Base-by-base conservation (phyloP, 2,113 vertebrate genomes). In the Mustela nigripes region DNA sequence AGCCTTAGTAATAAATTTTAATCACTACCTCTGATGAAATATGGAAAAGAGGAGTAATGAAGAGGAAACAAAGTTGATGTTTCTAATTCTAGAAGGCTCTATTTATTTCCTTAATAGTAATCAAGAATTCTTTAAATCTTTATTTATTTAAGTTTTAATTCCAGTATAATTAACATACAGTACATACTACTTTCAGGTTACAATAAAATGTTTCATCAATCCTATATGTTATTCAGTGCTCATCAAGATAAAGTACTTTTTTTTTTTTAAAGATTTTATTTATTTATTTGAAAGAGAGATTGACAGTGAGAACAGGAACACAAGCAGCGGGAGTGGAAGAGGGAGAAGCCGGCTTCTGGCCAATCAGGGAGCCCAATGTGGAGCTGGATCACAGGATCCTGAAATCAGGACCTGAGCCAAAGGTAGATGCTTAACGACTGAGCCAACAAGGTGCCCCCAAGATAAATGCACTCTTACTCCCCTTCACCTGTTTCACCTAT, bases 11-110 rank as follows among this genome's bases (percentile, higher is more conserved):
- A 79, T 67, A 58, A 7, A 71, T 92, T 78, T 78, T n/a, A 36
- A 48, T 79, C 53, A 86, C 19, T 2, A 95, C 9, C 18, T 95
- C 19, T 83, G 90, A 73, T 79, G 91, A 89, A 97, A 48, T 83
- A 91, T 79, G 50, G 36, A 91, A 95, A 94, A 92, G 6, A 33
- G 2, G 15, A 31, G 12, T 63, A 60, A 90, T 58, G 39, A 87
- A 94, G 16, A 79, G 5, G 11, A 94, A 92, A 89, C 74, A 2
- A 65, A 36, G 22, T 31, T 94, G 16, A n/a, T 62, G 6, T 91
- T 89, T 82, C 48, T 94, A 89, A 93, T 86, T 18, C 67, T 79
- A 95, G 10, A 95, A 92, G 15, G 2, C 8, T 36, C 16, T 86
- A 24, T 79, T 89, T 6, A 71, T 81, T 96, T 94, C 9, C 60